Evolutionary conservation across 2,113 vertebrate genomes (phyloP).

Genomic region (Tachysurus fulvidraco): DNA sequence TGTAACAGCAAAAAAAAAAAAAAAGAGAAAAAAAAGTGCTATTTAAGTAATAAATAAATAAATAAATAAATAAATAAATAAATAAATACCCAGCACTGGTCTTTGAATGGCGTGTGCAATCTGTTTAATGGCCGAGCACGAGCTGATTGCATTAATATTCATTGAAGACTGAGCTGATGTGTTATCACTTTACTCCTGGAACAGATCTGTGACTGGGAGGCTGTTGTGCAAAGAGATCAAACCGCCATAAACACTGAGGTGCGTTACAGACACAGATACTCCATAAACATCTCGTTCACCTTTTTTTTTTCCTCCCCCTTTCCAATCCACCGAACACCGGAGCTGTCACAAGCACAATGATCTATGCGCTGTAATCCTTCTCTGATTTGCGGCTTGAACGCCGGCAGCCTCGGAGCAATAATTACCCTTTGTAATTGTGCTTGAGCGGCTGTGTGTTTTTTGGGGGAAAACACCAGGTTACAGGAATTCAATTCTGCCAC

Average conservation of each 20-base stretch:
- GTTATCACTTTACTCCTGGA: constrained; percentile 23
- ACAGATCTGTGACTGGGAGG: constrained; percentile 27
- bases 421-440: constrained; percentile 9
- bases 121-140: constrained; percentile 17
- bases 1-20: neutral
- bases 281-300: constrained; percentile 50
- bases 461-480: neutral
- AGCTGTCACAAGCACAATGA: constrained; percentile 49
- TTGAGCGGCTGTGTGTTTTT: neutral
- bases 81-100: constrained; percentile 13
- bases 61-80: neutral
- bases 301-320: constrained; percentile 19
- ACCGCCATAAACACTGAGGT: constrained; percentile 15
- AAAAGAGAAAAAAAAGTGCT: too few species aligned
- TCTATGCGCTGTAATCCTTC: constrained; percentile 31
- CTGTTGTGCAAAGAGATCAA: constrained; percentile 40
- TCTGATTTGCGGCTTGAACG: constrained; percentile 18
- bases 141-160: constrained; percentile 49
- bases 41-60: neutral
- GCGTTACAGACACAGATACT: constrained; percentile 39
- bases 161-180: constrained; percentile 22
- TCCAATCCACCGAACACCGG: constrained; percentile 31
- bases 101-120: constrained; percentile 1
- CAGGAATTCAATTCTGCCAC: neutral
- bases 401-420: constrained; percentile 2